Evolutionary conservation across 1,140 invertebrate species (phyloP), one percentile per base, ranked within the genome.

Genomic region (Thaumetopoea pityocampa): DNA sequence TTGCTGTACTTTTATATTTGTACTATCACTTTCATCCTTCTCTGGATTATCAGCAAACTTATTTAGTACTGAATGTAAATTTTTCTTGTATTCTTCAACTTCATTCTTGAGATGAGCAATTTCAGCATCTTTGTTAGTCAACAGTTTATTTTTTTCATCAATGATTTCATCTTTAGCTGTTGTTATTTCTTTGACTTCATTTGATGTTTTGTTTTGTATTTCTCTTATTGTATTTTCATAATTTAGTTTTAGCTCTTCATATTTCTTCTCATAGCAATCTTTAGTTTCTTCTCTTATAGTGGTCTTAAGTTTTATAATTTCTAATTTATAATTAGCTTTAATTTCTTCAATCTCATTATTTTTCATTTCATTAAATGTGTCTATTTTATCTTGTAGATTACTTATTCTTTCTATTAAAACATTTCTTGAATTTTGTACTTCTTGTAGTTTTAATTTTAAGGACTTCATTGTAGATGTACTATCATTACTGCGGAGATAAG

Each of bases 261-360:
- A 8, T 44, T 67, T 61, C 19, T 56, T 71, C 28, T 78, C 72
- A 50, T 66, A 67, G n/a, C 26, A 18, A 4, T 24, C 18, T 36
- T 60, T 67, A 9, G 41, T 26, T 35, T 74, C 67, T 37, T 69
- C 56, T 11, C 50, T 38, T 1, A 66, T 15, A 11, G 22, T 16
- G 9, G 42, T 55, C 57, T 63, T 69, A 5, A 62, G 24, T 35
- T 65, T 58, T 12, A 67, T 64, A 20, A 72, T 43, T 50, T 78
- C 66, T 24, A 78, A 29, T 44, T 71, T 71, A 45, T 80, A 61
- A 30, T 66, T 60, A 4, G 57, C 59, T 38, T 67, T 34, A 22
- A 71, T 49, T 24, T 76, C 65, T 33, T 74, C 61, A 8, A 77
- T 63, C 50, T 78, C 67, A 24, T 66, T 51, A 28, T 34, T 64